Base-by-base conservation (phyloP, 2,888 invertebrate genomes). In the Trichacis sp. region DNA sequence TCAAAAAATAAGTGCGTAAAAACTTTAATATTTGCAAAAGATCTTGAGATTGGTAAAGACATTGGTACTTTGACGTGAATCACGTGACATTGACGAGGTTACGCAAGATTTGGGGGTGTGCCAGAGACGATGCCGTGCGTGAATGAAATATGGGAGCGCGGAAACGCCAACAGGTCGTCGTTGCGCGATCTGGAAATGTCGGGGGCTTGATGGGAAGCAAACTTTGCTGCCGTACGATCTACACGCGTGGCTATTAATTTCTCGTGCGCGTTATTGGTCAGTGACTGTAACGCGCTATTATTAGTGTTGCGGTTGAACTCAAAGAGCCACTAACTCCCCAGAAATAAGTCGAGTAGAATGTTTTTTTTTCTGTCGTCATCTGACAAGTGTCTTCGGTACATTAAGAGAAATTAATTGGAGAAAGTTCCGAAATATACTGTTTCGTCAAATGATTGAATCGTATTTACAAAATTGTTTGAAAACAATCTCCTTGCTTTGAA, bases 81-180 rank as follows among this genome's bases (percentile, higher is more conserved):
- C 47, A 54, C 58, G 30, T 47, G 47, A 19, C 56, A 30, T 36
- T 51, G 49, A 50, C 46, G 45, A 19, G 46, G 38, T 54, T 59
- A 48, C 50, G 64, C 66, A 66, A 68, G 50, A 59, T 51, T 62
- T 62, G 47, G 20, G 9, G 33, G 58, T 48, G 49, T 71, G 68
- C 68, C 66, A 69, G 51, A 58, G 55, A n/a, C 47, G 43, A 56
- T 54, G 53, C 46, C 36, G 38, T 6, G 49, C 29, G 45, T 55
- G 45, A 42, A 57, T 48, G 33, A 66, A 45, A 49, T 48, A 29
- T 38, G 38, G 46, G 45, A 38, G 14, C 20, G 30, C 38, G 40
- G 55, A 56, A 57, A 56, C 49, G 29, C 17, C 18, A 65, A 62
- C 62, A 65, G 59, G 56, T 69, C 38, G 53, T 47, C 19, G 46